phyloP scores from a whole-genome alignment of 2,797 vertebrate species.

The Typhlichthys eigenmanni region DNA sequence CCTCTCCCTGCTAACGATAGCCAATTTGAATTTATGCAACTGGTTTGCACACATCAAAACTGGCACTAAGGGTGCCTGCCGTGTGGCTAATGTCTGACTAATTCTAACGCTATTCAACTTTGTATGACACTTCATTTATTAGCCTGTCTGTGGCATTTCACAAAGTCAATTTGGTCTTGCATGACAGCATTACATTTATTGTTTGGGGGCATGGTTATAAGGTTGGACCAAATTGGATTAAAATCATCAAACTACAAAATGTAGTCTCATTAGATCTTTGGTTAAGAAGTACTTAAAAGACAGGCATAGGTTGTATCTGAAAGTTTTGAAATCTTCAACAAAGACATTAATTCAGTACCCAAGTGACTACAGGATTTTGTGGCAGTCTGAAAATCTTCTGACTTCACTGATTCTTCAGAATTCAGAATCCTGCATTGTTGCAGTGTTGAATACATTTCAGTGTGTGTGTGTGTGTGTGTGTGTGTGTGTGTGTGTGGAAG shows the following conservation, averaged over 20 bases:
- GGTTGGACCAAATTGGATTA: conserved; percentile 7
- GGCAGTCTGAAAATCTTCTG: conserved; percentile 17
- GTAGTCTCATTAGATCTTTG: not conserved
- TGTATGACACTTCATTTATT: not conserved
- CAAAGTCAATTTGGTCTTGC: no score
- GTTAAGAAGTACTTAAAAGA: conserved; percentile 7
- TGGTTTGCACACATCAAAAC: no score
- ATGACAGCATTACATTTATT: no score
- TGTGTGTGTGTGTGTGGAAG: conserved; percentile 67
- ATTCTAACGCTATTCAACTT: no score
- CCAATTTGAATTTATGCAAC: no score
- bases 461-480: conserved; percentile 52
- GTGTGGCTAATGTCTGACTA: no score
- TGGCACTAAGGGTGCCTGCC: no score
- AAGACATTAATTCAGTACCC: conserved; percentile 7
- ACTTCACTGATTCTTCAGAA: not conserved
- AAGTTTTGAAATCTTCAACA: conserved; percentile 17
- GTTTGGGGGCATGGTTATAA: no score
- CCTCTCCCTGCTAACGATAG: no score
- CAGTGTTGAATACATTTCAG: conserved; percentile 48
- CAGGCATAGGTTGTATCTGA: conserved; percentile 3
- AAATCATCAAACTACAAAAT: not conserved
- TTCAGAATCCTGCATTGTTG: conserved; percentile 40
- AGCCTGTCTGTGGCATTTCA: not conserved
- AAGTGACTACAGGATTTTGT: conserved; percentile 3